Evolutionary conservation across 2,888 invertebrate species (phyloP).

Genomic region (Tuberolachnus salignus): DNA sequence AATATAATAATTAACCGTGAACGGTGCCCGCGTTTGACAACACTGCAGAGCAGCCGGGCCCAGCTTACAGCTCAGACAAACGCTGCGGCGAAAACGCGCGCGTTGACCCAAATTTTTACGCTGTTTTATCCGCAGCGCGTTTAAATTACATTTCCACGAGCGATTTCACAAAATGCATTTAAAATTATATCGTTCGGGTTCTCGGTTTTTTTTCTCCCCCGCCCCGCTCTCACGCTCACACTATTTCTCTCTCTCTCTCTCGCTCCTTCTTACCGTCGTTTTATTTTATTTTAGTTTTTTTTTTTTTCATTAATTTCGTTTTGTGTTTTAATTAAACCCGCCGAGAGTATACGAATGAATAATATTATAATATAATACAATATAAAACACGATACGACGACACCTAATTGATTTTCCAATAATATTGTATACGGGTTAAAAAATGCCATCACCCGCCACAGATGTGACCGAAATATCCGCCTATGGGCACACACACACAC

Average conservation of each 20-base stretch:
- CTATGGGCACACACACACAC: too few relatives aligned
- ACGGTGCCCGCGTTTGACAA: constrained; percentile 1
- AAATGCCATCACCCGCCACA: too few relatives aligned
- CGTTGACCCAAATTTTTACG: not conserved
- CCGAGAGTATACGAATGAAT: too few relatives aligned
- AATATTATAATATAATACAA: too few relatives aligned
- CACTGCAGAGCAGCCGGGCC: not conserved
- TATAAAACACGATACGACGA: too few relatives aligned
- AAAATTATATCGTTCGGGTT: not conserved
- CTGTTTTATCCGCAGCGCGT: not conserved
- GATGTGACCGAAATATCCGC: too few relatives aligned
- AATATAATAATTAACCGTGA: not conserved
- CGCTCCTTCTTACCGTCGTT: not conserved
- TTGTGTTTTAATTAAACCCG: too few relatives aligned
- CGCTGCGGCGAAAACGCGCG: not conserved
- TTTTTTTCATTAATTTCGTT: not conserved
- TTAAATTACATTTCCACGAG: not conserved
- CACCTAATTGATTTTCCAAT: too few relatives aligned
- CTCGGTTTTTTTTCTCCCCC: too few relatives aligned
- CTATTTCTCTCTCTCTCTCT: too few relatives aligned
- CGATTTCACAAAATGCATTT: not conserved
- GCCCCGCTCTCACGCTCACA: too few relatives aligned
- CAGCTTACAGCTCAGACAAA: not conserved
- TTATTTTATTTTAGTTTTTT: not conserved
- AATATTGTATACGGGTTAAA: too few relatives aligned